Base-by-base conservation (phyloP, 2,113 vertebrate species). In the Hippocampus comes region DNA sequence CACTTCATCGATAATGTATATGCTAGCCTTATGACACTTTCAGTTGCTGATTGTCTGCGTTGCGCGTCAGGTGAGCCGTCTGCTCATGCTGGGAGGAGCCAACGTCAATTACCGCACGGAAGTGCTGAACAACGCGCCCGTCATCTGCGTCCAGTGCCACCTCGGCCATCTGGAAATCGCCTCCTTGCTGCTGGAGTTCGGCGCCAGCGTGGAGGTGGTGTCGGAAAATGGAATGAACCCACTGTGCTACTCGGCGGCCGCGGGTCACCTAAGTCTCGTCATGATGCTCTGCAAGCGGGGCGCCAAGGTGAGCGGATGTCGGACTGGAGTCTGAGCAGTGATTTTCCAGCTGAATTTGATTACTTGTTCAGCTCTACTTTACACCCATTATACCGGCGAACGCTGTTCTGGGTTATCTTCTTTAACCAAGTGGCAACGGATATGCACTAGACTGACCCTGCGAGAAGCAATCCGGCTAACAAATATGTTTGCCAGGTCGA, bases 81-180 rank as follows among this genome's bases (percentile, higher is more conserved):
- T 99, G 85, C 91, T 99, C 85, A 97, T 99, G 90, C 84, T 96
- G 81, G 96, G 93, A 43, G 97, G 97, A 20, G 96, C 96, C 17
- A 98, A 97, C 4, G 94, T 96, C 70, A 98, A 99, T 90, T 98
- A 99, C 68, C 94, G 95, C 70, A 98, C 97, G 0, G 97, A 99
- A 84, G 97, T 97, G 57, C 88, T 98, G 81, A 97, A 95, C 84
- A 99, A 97, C 2, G 95, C 96, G 6, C 97, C 97, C 0, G 93
- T 99, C 80, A 91, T 97, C 5, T 97, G 96, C 11, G 95, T 98
- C 63, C 96, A 98, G 86, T 92, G 95, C 0, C 96, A 99, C 87
- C 94, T 99, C 0, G 97, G 97, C 4, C 97, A 99, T 1, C 95
- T 95, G 87, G 97, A 99, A 82, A 93, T 98, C 59, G 93, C 95